Conservation (phyloP, 2,113 vertebrate genomes). For the Entelurus aequoreus region DNA sequence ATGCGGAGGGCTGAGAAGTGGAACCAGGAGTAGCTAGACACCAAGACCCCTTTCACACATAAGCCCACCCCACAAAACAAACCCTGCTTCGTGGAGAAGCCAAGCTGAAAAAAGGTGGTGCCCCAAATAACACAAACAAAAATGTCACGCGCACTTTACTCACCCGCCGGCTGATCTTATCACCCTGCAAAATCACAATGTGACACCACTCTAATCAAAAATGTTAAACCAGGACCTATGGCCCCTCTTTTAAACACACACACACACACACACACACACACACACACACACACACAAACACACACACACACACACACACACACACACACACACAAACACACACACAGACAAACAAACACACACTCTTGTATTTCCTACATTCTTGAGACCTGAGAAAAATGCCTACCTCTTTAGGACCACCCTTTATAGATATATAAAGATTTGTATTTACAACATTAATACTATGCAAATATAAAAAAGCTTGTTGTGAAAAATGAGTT, state of each 20-base stretch:
- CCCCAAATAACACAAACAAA: constrained; percentile 55
- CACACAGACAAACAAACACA: no score
- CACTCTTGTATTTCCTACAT: no score
- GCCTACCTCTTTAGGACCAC: no score
- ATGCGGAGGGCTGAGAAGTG: constrained; percentile 29
- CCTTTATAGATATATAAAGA: no score
- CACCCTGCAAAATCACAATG: constrained; percentile 94
- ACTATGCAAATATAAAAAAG: no score
- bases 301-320: no score
- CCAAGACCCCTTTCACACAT: constrained; percentile 40
- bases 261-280: neutral
- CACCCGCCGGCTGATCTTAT: constrained; percentile 99
- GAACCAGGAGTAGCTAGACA: constrained; percentile 40
- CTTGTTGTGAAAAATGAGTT: no score
- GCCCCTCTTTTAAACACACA: neutral
- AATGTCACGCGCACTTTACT: constrained; percentile 72
- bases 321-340: no score
- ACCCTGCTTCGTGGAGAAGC: constrained; percentile 40
- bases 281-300: no score
- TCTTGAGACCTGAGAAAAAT: no score
- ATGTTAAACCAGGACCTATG: constrained; percentile 18
- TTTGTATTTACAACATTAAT: no score
- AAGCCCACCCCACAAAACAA: constrained; percentile 21
- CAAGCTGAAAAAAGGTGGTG: constrained; percentile 64
- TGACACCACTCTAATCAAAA: constrained; percentile 62